Base-by-base conservation (phyloP, 1,140 invertebrate genomes). In the Mizuhopecten yessoensis region DNA sequence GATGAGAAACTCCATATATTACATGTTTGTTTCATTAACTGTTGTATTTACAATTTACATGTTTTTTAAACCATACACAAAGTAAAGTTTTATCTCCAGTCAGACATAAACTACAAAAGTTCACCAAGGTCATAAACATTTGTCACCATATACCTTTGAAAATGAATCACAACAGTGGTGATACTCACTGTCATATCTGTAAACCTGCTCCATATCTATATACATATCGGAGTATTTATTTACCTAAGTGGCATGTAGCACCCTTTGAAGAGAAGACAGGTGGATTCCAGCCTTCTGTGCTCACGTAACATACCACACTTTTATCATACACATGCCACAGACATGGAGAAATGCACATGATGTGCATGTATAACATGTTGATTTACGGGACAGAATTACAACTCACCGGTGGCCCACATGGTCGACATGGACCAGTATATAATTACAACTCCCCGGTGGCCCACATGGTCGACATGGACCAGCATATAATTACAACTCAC, bases 81-180 rank as follows among this genome's bases (percentile, higher is more conserved):
- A 75, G 23, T 29, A 75, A 29, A 75, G 23, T 29, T 29, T 75
- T 29, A 75, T 75, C 57, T 29, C 29, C 57, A 29, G 57, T 75
- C 23, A 29, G 57, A 75, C n/a, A 75, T 17, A n/a, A 75, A 57
- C n/a, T 75, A 29, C n/a, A 29, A 75, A 75, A 75, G 57, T 75
- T 75, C 57, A 75, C 17, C 3, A 75, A 75, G 23, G 57, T 75
- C 57, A 75, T 15, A 75, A 75, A n/a, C 57, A 75, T 75, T 75
- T 75, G 57, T 75, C 57, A 75, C 57, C 57, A 75, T 29, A 75
- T 75, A 75, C 57, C 57, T 75, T 75, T 75, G n/a, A 29, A 75
- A 75, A 75, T 75, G 57, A 75, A 75, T 75, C 57, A n/a, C 15
- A 75, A 45, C 42, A 13, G 9, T 39, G 45, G 45, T 15, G 7